Conservation (phyloP, 2,888 invertebrate genomes). For the Timandra comae region DNA sequence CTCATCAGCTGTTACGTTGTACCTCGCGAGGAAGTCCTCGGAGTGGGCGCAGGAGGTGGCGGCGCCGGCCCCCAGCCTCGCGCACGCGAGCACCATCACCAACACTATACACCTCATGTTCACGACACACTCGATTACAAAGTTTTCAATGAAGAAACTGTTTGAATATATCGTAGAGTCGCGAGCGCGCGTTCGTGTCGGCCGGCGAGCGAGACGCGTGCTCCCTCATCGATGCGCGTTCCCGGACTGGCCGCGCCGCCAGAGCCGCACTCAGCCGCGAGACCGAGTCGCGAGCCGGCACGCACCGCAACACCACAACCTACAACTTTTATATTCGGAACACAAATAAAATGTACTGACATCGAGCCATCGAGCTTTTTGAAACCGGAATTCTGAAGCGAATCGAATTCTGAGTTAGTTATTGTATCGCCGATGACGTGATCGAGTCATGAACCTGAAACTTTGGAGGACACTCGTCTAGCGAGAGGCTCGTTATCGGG, state of each 20-base stretch:
- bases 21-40: constrained; percentile 58
- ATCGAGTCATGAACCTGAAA: constrained; percentile 27
- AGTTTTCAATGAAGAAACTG: constrained; percentile 39
- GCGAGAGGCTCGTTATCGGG: constrained; percentile 25
- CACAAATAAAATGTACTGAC: constrained; percentile 52
- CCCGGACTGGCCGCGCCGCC: constrained; percentile 45
- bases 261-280: constrained; percentile 10
- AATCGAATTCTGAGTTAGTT: constrained; percentile 33
- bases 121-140: constrained; percentile 43
- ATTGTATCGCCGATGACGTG: constrained; percentile 35
- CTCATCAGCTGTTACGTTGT: constrained; percentile 71
- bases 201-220: constrained; percentile 49
- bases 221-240: constrained; percentile 63
- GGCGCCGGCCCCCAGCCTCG: constrained; percentile 40
- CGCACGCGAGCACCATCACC: constrained; percentile 46
- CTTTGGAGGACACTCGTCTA: constrained; percentile 10
- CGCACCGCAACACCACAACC: constrained; percentile 30
- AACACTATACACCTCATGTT: constrained; percentile 67
- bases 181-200: constrained; percentile 50
- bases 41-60: constrained; percentile 51
- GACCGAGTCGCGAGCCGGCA: constrained; percentile 20
- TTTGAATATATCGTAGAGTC: constrained; percentile 47
- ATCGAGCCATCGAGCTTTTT: constrained; percentile 35
- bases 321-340: constrained; percentile 52
- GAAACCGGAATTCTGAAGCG: constrained; percentile 41